These are phyloP conservation scores for Deroplatys truncata DNA, from an alignment of 2,888 invertebrate species.

Conservation along the genomic window DNA sequence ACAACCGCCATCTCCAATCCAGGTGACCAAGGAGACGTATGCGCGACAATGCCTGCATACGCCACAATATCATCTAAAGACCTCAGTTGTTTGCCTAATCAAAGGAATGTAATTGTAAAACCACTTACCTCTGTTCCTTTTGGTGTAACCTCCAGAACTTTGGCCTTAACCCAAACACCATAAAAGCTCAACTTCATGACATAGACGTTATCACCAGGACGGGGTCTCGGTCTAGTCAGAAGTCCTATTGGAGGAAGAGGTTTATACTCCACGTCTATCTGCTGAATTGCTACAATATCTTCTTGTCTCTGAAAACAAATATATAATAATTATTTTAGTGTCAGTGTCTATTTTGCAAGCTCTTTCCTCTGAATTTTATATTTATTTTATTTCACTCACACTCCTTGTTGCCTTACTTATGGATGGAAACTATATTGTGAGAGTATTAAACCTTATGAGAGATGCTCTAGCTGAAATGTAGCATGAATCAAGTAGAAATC, in stretches of 20 bases:
- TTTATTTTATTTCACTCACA: too few species aligned
- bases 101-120: background rate
- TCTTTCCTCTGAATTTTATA: too few species aligned
- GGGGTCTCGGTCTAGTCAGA: slow-evolving; percentile 48
- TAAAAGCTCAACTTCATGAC: slow-evolving; percentile 59
- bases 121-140: slow-evolving; percentile 34
- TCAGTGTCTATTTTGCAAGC: background rate
- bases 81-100: too few species aligned
- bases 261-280: slow-evolving; percentile 21
- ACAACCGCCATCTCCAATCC: too few species aligned
- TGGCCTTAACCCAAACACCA: slow-evolving; percentile 61
- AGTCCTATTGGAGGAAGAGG: slow-evolving; percentile 54
- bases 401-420: too few species aligned
- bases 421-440: too few species aligned
- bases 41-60: too few species aligned
- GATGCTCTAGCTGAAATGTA: too few species aligned
- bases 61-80: too few species aligned
- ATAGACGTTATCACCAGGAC: slow-evolving; percentile 53
- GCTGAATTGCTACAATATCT: slow-evolving; percentile 32
- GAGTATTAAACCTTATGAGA: too few species aligned
- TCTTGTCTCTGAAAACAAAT: background rate
- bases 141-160: slow-evolving; percentile 48
- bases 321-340: background rate
- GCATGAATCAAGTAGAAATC: too few species aligned
- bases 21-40: too few species aligned